Conservation (phyloP, 2,797 vertebrate species). For the Vultur gryphus region DNA sequence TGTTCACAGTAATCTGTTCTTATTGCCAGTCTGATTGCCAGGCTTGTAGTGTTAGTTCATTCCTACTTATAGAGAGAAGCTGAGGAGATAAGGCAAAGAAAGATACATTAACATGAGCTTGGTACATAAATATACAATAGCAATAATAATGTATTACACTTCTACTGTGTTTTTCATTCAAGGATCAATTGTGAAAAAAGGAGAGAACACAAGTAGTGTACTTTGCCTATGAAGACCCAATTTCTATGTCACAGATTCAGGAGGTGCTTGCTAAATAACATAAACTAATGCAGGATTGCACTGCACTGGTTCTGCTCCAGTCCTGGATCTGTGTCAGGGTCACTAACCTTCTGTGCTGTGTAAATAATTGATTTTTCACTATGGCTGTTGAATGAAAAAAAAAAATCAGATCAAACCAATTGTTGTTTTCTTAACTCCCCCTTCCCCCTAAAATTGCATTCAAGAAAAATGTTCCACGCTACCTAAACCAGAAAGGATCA, state of each 20-base stretch:
- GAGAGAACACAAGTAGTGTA: background rate
- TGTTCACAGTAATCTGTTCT: background rate
- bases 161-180: background rate
- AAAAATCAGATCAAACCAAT: background rate
- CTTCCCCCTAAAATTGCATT: background rate
- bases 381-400: background rate
- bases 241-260: background rate
- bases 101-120: background rate
- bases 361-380: conserved; percentile 47
- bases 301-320: background rate
- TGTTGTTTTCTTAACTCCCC: background rate
- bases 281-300: background rate
- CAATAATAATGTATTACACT: background rate
- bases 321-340: background rate
- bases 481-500: background rate
- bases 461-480: background rate
- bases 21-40: background rate
- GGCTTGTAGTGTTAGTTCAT: background rate
- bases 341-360: background rate
- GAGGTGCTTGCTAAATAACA: background rate
- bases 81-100: background rate
- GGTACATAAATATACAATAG: background rate
- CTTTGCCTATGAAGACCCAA: background rate
- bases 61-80: background rate
- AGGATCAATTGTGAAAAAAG: background rate